Evolutionary conservation across 2,797 vertebrate genomes (phyloP), one percentile per base, ranked within the genome.

Genomic region (Oreortyx pictus): DNA sequence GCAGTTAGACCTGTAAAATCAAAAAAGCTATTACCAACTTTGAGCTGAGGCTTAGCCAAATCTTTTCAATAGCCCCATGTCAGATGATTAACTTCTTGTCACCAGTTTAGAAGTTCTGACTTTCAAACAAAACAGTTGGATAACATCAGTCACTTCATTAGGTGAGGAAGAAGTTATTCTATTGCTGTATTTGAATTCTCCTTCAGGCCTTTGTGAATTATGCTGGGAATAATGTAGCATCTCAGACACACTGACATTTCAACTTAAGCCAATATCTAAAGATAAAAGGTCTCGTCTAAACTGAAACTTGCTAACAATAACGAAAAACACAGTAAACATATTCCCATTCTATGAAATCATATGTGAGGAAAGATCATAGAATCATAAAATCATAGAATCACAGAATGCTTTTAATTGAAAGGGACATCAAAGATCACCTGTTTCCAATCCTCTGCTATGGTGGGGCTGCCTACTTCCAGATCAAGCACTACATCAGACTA

Each of bases 221-320:
- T 27, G 4, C 7, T 44, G 16, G 16, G 33, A 91, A 17, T 19
- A 80, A 81, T 20, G 43, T 27, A 84, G 47, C 17, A 62, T 3
- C 16, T 73, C 29, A 73, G 64, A 82, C 19, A 59, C 33, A 24
- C 0, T 50, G 18, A 3, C 5, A 27, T 81, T 91, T 81, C 59
- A 49, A 66, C 12, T 14, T 57, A 39, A 11, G 67, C 81, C n/a
- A 52, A 9, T 24, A 41, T 44, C 25, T 39, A 9, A 93, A n/a
- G 15, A 6, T 0, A 0, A 44, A 60, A 11, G 23, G 17, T 56
- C 0, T 1, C 50, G 14, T 25, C 10, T 14, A 60, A 73, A 73
- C 14, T 20, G 35, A 90, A 4, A 3, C 0, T 82, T 9, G 12
- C 14, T 37, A 47, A 12, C 0, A 0, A 35, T 17, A 78, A 1